phyloP scores from a whole-genome alignment of 2,888 invertebrate genomes.

The Drosophila mimica region DNA sequence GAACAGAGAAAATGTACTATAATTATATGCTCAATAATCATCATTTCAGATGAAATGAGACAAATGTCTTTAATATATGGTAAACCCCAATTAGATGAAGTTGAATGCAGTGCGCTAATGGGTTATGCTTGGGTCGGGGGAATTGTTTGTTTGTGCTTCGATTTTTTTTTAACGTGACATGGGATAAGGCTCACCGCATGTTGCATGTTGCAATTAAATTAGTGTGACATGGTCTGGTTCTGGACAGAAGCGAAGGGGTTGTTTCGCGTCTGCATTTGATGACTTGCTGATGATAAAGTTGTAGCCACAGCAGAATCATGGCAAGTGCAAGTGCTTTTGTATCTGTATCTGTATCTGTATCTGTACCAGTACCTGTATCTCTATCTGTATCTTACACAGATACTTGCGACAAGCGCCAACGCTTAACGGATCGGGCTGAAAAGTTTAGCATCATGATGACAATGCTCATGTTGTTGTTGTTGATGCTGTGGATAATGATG shows the following conservation, averaged over 20 bases:
- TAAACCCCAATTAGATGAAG: neutral
- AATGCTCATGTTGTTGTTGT: conserved; percentile 3
- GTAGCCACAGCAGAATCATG: conserved; percentile 61
- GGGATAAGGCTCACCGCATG: conserved; percentile 38
- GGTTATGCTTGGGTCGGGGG: neutral
- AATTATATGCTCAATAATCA: neutral
- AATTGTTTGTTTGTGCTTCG: neutral
- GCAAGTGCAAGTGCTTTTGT: conserved; percentile 45
- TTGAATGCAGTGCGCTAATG: neutral
- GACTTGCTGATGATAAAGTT: conserved; percentile 76
- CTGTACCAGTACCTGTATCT: conserved; percentile 4
- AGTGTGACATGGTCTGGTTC: conserved; percentile 42
- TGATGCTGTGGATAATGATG: conserved; percentile 32
- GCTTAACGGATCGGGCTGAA: conserved; percentile 47
- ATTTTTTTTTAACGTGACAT: neutral
- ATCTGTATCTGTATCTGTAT: conserved; percentile 15
- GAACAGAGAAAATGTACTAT: too few relatives aligned
- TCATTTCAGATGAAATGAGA: neutral
- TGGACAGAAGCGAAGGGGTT: conserved; percentile 33
- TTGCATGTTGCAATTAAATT: conserved; percentile 76
- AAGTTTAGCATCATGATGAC: conserved; percentile 49
- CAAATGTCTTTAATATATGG: too few relatives aligned
- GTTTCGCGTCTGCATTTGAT: conserved; percentile 61
- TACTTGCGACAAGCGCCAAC: conserved; percentile 26
- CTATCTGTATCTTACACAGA: conserved; percentile 40